Evolutionary conservation across 2,888 invertebrate species (phyloP).

Genomic region (Dolomedes plantarius): DNA sequence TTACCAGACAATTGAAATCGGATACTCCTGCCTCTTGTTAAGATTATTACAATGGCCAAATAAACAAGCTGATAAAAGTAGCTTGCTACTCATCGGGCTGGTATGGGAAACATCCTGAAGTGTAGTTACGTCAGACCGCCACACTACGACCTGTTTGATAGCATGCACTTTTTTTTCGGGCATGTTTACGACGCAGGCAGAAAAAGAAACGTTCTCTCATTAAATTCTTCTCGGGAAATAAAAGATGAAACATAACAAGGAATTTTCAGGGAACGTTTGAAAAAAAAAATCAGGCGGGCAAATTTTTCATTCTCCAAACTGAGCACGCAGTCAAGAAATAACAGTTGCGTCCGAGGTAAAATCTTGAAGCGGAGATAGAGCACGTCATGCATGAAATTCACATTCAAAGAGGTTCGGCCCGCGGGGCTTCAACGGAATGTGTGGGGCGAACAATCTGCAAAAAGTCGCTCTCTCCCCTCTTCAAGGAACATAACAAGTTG

Average conservation of each 20-base stretch:
- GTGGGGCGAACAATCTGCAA: slow-evolving; percentile 9
- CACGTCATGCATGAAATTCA: slow-evolving; percentile 57
- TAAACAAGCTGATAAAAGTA: no score
- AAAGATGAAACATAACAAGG: slow-evolving; percentile 53
- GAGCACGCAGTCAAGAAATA: slow-evolving; percentile 23
- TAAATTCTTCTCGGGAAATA: slow-evolving; percentile 42
- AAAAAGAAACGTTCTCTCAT: slow-evolving; percentile 30
- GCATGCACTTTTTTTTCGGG: background rate
- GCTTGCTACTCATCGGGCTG: no score
- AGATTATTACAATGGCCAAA: no score
- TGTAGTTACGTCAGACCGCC: background rate
- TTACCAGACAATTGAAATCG: no score
- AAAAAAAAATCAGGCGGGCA: slow-evolving; percentile 11
- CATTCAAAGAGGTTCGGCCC: slow-evolving; percentile 40
- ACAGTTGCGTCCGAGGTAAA: slow-evolving; percentile 22
- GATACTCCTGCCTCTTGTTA: no score
- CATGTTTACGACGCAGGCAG: slow-evolving; percentile 6
- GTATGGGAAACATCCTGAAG: no score
- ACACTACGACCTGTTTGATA: background rate
- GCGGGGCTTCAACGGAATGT: background rate
- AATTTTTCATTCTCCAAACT: slow-evolving; percentile 23
- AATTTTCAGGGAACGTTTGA: slow-evolving; percentile 41
- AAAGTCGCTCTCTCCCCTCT: background rate
- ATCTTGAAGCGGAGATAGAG: slow-evolving; percentile 6
- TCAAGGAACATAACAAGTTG: slow-evolving; percentile 22